A percentile compares a stretch with the other conserved stretches of the same genome.
Evolutionary conservation across 2,888 invertebrate genomes (phyloP).

Genomic region (Nomada fabriciana): DNA sequence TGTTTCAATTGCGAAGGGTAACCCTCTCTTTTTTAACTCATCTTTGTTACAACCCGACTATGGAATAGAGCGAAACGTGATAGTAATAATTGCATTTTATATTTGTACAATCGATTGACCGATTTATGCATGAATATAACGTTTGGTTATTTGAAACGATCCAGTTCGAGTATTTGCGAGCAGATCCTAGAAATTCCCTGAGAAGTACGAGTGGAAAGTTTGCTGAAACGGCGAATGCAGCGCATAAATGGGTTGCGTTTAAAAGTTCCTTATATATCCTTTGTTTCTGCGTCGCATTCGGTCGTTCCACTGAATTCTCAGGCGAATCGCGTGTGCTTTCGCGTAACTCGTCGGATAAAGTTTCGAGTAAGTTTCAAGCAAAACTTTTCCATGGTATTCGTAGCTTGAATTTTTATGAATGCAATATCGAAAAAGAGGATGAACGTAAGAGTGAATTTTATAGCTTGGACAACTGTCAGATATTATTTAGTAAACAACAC

Average conservation of each 20-base stretch:
- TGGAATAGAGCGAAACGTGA: neutral
- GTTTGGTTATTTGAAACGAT: neutral
- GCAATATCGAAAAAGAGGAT: neutral
- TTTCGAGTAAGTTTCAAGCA: neutral
- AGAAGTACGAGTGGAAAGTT: slow-evolving; percentile 8
- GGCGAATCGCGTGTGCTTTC: slow-evolving; percentile 19
- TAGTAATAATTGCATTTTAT: neutral
- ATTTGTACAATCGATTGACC: too few relatives aligned
- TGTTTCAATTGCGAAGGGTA: slow-evolving; percentile 31
- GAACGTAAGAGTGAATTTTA: neutral
- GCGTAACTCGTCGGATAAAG: slow-evolving; percentile 12
- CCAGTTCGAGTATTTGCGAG: neutral
- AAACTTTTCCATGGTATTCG: slow-evolving; percentile 15
- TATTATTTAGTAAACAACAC: neutral
- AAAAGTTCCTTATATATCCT: slow-evolving; percentile 25
- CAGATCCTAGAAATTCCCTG: neutral
- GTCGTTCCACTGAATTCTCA: slow-evolving; percentile 28
- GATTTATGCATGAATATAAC: neutral
- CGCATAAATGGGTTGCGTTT: slow-evolving; percentile 18
- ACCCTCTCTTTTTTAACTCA: slow-evolving; percentile 23
- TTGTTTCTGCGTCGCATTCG: slow-evolving; percentile 26
- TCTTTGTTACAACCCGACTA: too few relatives aligned
- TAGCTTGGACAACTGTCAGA: neutral
- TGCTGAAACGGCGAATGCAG: neutral
- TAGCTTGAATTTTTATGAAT: slow-evolving; percentile 31